Evolutionary conservation across 2,113 vertebrate genomes (phyloP), one percentile per base, ranked within the genome.

Genomic region (Myotis brandtii): DNA sequence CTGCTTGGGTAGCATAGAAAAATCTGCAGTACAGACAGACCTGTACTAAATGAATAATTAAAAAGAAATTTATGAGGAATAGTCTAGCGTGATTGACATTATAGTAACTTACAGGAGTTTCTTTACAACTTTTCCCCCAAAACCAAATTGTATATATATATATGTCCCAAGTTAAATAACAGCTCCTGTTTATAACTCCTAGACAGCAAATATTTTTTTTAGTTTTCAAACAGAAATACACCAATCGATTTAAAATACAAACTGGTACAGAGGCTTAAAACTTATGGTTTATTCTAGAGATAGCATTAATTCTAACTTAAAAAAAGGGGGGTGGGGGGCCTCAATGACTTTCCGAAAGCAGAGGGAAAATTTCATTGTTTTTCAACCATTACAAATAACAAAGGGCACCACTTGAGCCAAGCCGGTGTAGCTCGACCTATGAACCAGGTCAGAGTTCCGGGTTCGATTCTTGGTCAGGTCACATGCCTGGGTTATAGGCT

Each of bases 61-160:
- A 94, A 90, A 97, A 90, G 92, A 98, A 75, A 95, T 95, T 98
- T 98, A 95, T 93, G 91, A 97, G 73, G 91, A 89, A 97, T 97
- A 97, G 84, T 95, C 70, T 87, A 91, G n/a, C 25, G 93, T 95
- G 43, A 94, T 25, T 97, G 95, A 97, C 88, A 97, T 64, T 56
- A 66, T 46, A 96, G 96, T 89, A 98, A 97, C 91, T 83, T 83
- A 96, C 76, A 69, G 89, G 81, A 91, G 96, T 93, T 92, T 83
- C 97, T 97, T 96, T 92, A 89, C 86, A 91, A 95, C 92, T 97
- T 96, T n/a, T 91, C 32, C 66, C 43, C 75, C 52, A 96, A 96
- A 97, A 97, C 96, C 94, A 97, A 97, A 76, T 81, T 94, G 91
- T 92, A 96, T 98, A 97, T 69, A 97, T 69, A 37, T 37, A 37